These are phyloP conservation scores for Epinotia nisella DNA, from an alignment of 2,888 invertebrate genomes.

Conservation along the genomic window DNA sequence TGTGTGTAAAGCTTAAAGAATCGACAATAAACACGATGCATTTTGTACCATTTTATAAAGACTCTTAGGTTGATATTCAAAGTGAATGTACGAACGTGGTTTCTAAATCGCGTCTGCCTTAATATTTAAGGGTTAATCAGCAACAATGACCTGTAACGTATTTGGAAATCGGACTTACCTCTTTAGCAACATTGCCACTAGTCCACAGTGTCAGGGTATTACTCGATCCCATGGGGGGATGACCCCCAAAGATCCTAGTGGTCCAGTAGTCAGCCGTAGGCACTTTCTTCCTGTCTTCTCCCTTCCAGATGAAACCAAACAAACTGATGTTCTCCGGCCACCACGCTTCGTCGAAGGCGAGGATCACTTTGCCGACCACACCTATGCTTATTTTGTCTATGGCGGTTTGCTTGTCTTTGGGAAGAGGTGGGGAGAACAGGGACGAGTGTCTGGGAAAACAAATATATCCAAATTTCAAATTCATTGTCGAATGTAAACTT, in stretches of 20 bases:
- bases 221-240: constrained; percentile 47
- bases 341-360: constrained; percentile 87
- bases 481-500: no score
- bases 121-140: no score
- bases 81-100: no score
- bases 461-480: neutral
- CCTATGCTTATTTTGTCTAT: constrained; percentile 87
- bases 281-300: constrained; percentile 46
- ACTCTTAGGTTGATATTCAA: no score
- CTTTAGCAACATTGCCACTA: constrained; percentile 50
- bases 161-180: constrained; percentile 55
- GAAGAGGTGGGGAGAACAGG: constrained; percentile 84
- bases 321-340: constrained; percentile 75
- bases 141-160: no score
- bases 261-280: constrained; percentile 49
- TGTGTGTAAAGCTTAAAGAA: no score
- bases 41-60: no score
- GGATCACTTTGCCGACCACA: constrained; percentile 87
- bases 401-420: constrained; percentile 77
- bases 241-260: constrained; percentile 49
- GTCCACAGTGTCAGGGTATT: constrained; percentile 53
- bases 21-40: no score
- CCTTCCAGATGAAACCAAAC: constrained; percentile 69
- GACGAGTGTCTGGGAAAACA: constrained; percentile 60
- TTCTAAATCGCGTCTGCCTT: no score